A percentile compares a stretch with the other conserved stretches of the same genome.
Conservation (phyloP, 2,888 invertebrate species). For the Agapostemon virescens region DNA sequence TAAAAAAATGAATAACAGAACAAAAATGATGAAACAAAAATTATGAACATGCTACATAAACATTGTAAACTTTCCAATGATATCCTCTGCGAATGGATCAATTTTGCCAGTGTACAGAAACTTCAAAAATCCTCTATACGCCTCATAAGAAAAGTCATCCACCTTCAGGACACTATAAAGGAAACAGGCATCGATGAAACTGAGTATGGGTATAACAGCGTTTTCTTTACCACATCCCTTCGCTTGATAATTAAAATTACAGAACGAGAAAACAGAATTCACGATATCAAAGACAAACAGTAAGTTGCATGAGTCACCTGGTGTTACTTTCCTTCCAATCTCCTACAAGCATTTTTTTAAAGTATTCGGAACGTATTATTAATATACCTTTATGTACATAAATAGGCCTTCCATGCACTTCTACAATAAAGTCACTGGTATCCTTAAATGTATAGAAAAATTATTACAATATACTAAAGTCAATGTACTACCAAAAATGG, state of each 20-base stretch:
- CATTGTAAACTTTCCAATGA: slow-evolving; percentile 79
- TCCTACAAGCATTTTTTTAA: slow-evolving; percentile 84
- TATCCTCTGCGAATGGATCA: slow-evolving; percentile 83
- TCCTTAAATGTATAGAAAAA: slow-evolving; percentile 73
- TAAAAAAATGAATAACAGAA: slow-evolving; percentile 52
- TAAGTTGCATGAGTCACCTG: slow-evolving; percentile 78
- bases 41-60: background rate
- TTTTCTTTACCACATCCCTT: background rate
- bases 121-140: slow-evolving; percentile 83
- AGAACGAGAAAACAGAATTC: background rate
- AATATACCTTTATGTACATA: slow-evolving; percentile 84
- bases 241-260: background rate
- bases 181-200: background rate
- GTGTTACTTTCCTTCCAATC: slow-evolving; percentile 83
- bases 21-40: too few species aligned
- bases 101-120: slow-evolving; percentile 85
- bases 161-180: slow-evolving; percentile 78
- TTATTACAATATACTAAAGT: too few species aligned
- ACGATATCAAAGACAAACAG: background rate
- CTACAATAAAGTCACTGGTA: slow-evolving; percentile 83
- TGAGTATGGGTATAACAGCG: background rate
- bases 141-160: slow-evolving; percentile 81
- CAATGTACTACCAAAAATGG: too few species aligned
- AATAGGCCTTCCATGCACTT: slow-evolving; percentile 82
- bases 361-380: slow-evolving; percentile 84